Percentiles rank a stretch among this genome's conserved stretches.
phyloP scores from a whole-genome alignment of 1,140 invertebrate species.

The Calephelis nemesis region DNA sequence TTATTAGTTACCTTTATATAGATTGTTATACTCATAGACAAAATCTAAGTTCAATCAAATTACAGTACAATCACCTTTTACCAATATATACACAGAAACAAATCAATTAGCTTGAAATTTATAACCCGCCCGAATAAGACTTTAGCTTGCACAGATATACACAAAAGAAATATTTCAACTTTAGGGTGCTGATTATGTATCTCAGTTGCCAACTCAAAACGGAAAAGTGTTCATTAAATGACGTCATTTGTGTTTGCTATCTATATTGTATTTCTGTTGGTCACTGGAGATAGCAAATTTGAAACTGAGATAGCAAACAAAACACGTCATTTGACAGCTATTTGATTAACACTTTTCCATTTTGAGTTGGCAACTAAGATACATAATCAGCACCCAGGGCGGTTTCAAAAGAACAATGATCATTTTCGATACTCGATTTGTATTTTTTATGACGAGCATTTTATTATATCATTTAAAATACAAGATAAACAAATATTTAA shows the following conservation, averaged over 20 bases:
- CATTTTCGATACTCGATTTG: neutral
- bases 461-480: too few relatives aligned
- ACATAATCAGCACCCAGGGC: neutral
- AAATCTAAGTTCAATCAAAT: constrained; percentile 4
- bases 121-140: neutral
- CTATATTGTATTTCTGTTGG: too few relatives aligned
- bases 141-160: neutral
- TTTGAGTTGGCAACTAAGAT: too few relatives aligned
- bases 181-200: neutral
- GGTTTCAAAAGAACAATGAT: neutral
- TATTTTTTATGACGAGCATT: neutral
- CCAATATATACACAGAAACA: constrained; percentile 7
- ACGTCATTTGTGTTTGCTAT: too few relatives aligned
- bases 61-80: constrained; percentile 2
- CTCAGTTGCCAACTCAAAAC: too few relatives aligned
- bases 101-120: neutral
- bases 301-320: too few relatives aligned
- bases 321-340: too few relatives aligned
- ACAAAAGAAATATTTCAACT: neutral
- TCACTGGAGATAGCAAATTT: too few relatives aligned
- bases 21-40: constrained; percentile 10
- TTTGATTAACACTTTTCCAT: too few relatives aligned
- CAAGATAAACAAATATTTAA: too few relatives aligned
- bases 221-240: too few relatives aligned
- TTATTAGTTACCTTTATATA: constrained; percentile 19